These are phyloP conservation scores for Cottoperca gobio DNA, from an alignment of 2,797 vertebrate genomes.

Conservation along the genomic window DNA sequence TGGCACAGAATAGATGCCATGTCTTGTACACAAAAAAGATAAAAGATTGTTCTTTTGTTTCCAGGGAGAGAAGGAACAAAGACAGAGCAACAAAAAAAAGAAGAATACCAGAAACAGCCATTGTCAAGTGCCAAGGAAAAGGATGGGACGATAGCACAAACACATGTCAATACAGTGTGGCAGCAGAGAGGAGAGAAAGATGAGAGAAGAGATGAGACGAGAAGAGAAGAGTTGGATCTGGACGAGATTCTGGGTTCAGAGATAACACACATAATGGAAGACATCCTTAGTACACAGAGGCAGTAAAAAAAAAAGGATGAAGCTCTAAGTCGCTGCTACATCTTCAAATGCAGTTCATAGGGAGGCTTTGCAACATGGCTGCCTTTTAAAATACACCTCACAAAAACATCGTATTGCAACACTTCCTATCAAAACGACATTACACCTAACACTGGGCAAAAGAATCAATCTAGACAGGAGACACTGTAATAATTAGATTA, in stretches of 20 bases:
- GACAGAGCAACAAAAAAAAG: slow-evolving; percentile 27
- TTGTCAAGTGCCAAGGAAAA: slow-evolving; percentile 62
- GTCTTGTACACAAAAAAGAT: slow-evolving; percentile 55
- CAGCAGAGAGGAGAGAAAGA: slow-evolving; percentile 50
- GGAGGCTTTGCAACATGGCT: slow-evolving; percentile 2
- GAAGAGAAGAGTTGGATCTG: slow-evolving; percentile 28
- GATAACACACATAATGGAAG: slow-evolving; percentile 64
- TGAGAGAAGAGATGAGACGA: slow-evolving; percentile 51
- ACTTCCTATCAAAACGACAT: slow-evolving; percentile 6
- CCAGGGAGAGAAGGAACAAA: slow-evolving; percentile 64
- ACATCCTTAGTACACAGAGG: slow-evolving; percentile 53
- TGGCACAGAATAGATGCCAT: slow-evolving; percentile 51
- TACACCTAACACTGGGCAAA: slow-evolving; percentile 23
- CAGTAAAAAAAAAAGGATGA: slow-evolving; percentile 49
- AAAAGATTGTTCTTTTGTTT: slow-evolving; percentile 50
- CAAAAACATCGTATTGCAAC: slow-evolving; percentile 7
- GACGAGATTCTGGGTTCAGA: slow-evolving; percentile 60
- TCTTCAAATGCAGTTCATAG: slow-evolving; percentile 36
- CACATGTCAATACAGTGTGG: slow-evolving; percentile 62
- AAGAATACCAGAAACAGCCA: slow-evolving; percentile 53
- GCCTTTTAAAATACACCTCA: slow-evolving; percentile 28
- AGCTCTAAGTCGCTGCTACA: slow-evolving; percentile 31
- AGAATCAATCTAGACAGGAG: slow-evolving; percentile 46
- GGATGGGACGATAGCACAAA: slow-evolving; percentile 60
- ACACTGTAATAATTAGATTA: slow-evolving; percentile 47